Evolutionary conservation across 2,113 vertebrate species (phyloP).

Genomic region (Megaptera novaeangliae): DNA sequence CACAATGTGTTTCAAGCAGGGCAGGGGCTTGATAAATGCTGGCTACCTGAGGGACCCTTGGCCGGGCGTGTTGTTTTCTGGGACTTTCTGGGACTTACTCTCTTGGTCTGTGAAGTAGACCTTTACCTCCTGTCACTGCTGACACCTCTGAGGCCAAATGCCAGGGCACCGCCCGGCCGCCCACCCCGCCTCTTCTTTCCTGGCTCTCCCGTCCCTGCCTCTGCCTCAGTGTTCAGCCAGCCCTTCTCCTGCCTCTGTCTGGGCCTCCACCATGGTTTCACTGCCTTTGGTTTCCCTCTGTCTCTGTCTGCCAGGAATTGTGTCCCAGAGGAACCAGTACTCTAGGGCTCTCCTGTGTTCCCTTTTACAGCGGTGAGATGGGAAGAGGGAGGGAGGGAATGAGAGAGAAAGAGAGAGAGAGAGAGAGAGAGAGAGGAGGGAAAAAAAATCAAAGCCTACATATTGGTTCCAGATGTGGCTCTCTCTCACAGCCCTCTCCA

Average conservation of each 20-base stretch:
- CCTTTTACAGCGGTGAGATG: conserved; percentile 73
- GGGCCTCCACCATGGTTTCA: not conserved
- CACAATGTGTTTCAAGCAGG: not conserved
- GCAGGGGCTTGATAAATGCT: not conserved
- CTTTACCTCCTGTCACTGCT: too few relatives aligned
- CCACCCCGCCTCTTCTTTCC: not conserved
- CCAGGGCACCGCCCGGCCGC: too few relatives aligned
- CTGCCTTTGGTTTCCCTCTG: not conserved
- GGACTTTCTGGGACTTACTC: not conserved
- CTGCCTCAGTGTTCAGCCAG: not conserved
- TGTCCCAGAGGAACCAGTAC: conserved; percentile 73
- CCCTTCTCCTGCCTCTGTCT: conserved; percentile 36
- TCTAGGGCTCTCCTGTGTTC: conserved; percentile 71
- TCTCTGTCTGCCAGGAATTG: conserved; percentile 75
- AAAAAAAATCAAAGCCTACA: conserved; percentile 83
- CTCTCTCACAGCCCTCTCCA: conserved; percentile 78
- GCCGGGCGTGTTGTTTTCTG: not conserved
- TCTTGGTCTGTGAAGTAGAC: not conserved
- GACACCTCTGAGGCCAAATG: accelerated
- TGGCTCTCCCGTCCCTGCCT: not conserved
- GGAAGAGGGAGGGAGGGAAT: conserved; percentile 66
- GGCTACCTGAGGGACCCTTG: not conserved
- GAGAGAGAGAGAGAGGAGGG: conserved; percentile 29
- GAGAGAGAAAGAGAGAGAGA: not conserved
- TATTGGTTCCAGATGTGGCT: conserved; percentile 90